Evolutionary conservation across 2,113 vertebrate species (phyloP).

Genomic region (Myotis davidii): DNA sequence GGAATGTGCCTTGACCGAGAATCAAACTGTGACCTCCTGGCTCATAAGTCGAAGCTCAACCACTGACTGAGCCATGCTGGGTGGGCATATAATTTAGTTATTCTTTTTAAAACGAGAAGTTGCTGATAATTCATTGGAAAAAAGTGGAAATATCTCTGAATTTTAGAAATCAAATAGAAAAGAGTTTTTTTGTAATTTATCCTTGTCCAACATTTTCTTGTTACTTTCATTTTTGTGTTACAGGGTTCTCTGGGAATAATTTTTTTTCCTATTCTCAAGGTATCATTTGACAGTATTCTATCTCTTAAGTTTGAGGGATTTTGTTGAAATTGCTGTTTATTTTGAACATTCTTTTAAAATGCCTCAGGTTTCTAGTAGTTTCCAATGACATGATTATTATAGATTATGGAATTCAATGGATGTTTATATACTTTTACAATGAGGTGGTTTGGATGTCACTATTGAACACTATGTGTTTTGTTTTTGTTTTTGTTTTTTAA

Average conservation of each 20-base stretch:
- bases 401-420: neutral
- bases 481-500: slow-evolving; percentile 60
- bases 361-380: neutral
- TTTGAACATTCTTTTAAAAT: neutral
- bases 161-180: slow-evolving; percentile 7
- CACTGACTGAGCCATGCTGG: too few relatives aligned
- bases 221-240: slow-evolving; percentile 22
- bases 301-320: neutral
- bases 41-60: too few relatives aligned
- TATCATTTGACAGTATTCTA: neutral
- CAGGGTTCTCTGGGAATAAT: neutral
- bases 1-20: too few relatives aligned
- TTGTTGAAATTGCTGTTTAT: neutral
- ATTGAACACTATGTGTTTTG: neutral
- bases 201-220: neutral
- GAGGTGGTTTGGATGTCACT: neutral
- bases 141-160: neutral
- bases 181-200: neutral
- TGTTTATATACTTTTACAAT: slow-evolving; percentile 18
- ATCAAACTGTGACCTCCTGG: too few relatives aligned
- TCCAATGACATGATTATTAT: neutral
- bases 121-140: neutral
- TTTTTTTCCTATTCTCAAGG: neutral
- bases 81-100: neutral
- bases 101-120: slow-evolving; percentile 6